Percentiles rank a stretch among this genome's conserved stretches.
Evolutionary conservation across 2,113 vertebrate species (phyloP).

Genomic region (Nesogale talazaci): DNA sequence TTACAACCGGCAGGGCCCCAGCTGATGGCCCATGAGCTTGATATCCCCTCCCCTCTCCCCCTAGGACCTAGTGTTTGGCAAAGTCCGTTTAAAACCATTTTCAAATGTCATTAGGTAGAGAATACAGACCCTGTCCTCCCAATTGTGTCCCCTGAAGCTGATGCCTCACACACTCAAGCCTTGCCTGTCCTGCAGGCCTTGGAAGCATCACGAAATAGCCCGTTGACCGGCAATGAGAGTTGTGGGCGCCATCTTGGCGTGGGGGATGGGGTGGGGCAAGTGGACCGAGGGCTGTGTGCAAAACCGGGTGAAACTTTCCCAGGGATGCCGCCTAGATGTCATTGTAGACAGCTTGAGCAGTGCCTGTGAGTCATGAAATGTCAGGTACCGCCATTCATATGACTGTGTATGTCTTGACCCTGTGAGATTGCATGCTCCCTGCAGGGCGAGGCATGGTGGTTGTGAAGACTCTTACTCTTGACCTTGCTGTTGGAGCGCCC

Average conservation of each 20-base stretch:
- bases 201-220: not conserved
- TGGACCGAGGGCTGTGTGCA: not conserved
- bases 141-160: fast-evolving
- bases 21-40: not conserved
- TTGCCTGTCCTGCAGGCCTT: not conserved
- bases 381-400: not conserved
- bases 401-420: not conserved
- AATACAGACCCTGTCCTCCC: not conserved
- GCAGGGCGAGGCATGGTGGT: not conserved
- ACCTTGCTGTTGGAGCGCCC: not conserved
- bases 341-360: not conserved
- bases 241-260: no score
- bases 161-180: not conserved
- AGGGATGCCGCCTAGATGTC: fast-evolving
- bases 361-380: not conserved
- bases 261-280: no score
- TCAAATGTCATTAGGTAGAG: not conserved
- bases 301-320: not conserved
- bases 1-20: not conserved
- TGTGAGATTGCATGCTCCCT: fast-evolving
- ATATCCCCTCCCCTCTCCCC: not conserved
- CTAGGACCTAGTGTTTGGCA: not conserved
- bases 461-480: not conserved
- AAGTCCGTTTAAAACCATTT: not conserved
- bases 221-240: not conserved